Base-by-base conservation (phyloP, 2,113 vertebrate genomes). In the Sturnus vulgaris region DNA sequence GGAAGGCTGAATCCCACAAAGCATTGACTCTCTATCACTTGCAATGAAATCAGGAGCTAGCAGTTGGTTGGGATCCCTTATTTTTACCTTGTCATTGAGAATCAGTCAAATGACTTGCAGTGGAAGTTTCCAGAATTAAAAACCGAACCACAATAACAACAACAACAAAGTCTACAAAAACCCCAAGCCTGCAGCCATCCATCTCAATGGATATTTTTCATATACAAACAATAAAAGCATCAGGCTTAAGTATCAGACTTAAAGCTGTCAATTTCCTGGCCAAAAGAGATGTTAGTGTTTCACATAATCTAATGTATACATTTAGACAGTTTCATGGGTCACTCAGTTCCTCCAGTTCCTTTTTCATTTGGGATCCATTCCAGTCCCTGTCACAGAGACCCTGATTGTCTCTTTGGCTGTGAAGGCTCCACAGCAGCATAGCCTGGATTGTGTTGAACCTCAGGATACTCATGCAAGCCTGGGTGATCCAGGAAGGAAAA, bases 231-330 rank as follows among this genome's bases (percentile, higher is more conserved):
- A 90, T 92, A 87, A 95, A 97, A 94, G 10, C 39, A 88, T 85
- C 78, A 92, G 39, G 55, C 33, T 91, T 93, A 94, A 95, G 93
- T 72, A 92, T 90, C 65, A 76, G 70, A 92, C 66, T 92, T 96
- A 95, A 95, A 95, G 47, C 35, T 95, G 96, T 91, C 95, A 85
- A 70, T 59, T 88, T 80, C 73, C 63, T 40, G 72, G 95, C 87
- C 93, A 95, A 88, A 94, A 92, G 89, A 95, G 84, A 90, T 90
- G 89, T 96, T 95, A 94, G 68, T 10, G 1, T 93, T 96, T 92
- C 87, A 82, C 60, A 63, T 63, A 85, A 90, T 86, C 87, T 87
- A 90, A 73, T 81, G 87, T 91, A 87, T 91, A 96, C 55, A 70
- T 80, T 92, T 85, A 86, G 71, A 61, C 93, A 92, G 92, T 95